phyloP scores from a whole-genome alignment of 2,797 vertebrate species.

The Sebastes ruberrimus region DNA sequence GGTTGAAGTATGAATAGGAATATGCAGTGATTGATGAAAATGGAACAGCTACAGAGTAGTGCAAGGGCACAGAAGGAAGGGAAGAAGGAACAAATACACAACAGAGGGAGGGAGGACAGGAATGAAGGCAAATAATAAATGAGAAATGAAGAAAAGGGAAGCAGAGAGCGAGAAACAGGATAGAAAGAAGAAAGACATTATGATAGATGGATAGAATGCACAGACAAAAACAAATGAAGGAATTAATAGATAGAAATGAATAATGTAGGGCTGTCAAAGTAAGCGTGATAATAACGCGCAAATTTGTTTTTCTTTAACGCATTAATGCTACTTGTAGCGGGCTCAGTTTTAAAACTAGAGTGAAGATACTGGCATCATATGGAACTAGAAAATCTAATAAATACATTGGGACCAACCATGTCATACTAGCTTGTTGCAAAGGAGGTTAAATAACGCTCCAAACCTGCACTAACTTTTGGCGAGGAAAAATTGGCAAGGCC shows the following conservation, averaged over 20 bases:
- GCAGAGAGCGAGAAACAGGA: neutral
- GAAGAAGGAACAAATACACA: neutral
- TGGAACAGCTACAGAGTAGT: neutral
- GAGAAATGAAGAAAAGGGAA: neutral
- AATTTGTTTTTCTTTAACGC: no score
- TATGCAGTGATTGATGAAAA: neutral
- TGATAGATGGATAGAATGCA: neutral
- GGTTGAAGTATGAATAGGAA: neutral
- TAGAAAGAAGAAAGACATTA: neutral
- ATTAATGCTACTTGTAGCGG: no score
- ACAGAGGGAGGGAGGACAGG: neutral
- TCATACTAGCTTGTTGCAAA: rapidly evolving
- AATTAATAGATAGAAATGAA: neutral
- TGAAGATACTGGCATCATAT: no score
- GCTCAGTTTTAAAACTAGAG: no score
- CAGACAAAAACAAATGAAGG: neutral
- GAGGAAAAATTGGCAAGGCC: no score
- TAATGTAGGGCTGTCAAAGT: no score
- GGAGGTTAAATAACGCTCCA: no score
- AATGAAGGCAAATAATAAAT: neutral
- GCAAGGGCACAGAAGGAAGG: neutral
- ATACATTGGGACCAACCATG: no score
- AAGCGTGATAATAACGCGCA: rapidly evolving
- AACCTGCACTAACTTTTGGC: no score
- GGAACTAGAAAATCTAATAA: no score